Conservation (phyloP, 1,140 invertebrate genomes). For the Atta texana region DNA sequence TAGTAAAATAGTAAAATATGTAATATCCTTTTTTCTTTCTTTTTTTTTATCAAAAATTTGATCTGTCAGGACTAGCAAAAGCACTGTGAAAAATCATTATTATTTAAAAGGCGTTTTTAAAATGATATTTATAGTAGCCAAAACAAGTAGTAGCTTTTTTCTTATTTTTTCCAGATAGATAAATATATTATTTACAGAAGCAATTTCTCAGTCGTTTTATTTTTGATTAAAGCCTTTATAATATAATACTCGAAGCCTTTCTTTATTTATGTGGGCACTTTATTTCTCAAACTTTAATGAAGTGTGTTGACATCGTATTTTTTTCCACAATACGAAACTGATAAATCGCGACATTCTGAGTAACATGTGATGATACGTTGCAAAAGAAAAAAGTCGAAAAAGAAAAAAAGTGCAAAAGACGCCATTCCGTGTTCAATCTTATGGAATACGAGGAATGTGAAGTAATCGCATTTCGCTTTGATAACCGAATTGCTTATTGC, state of each 20-base stretch:
- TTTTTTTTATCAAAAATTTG: background rate
- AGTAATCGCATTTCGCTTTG: slow-evolving; percentile 68
- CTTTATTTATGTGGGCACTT: slow-evolving; percentile 18
- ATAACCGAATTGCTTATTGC: slow-evolving; percentile 70
- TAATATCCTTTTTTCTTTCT: background rate
- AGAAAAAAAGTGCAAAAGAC: slow-evolving; percentile 15
- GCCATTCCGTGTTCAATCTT: slow-evolving; percentile 61
- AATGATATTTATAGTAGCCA: background rate
- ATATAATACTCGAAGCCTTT: background rate
- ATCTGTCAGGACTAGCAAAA: background rate
- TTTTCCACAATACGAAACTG: background rate
- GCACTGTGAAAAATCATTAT: background rate
- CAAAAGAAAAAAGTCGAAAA: too few species aligned
- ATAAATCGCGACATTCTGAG: slow-evolving; percentile 36
- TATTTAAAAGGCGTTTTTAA: background rate
- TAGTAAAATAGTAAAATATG: background rate
- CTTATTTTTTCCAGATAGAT: slow-evolving; percentile 8
- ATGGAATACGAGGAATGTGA: slow-evolving; percentile 57
- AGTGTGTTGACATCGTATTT: slow-evolving; percentile 17
- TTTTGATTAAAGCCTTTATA: background rate
- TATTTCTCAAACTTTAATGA: slow-evolving; percentile 20
- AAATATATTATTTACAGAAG: slow-evolving; percentile 17
- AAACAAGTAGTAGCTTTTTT: background rate
- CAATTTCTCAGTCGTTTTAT: background rate
- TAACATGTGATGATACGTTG: slow-evolving; percentile 28